Percentiles rank a stretch among this genome's conserved stretches.
Conservation (phyloP, 2,888 invertebrate genomes). For the Dryadula phaetusa region DNA sequence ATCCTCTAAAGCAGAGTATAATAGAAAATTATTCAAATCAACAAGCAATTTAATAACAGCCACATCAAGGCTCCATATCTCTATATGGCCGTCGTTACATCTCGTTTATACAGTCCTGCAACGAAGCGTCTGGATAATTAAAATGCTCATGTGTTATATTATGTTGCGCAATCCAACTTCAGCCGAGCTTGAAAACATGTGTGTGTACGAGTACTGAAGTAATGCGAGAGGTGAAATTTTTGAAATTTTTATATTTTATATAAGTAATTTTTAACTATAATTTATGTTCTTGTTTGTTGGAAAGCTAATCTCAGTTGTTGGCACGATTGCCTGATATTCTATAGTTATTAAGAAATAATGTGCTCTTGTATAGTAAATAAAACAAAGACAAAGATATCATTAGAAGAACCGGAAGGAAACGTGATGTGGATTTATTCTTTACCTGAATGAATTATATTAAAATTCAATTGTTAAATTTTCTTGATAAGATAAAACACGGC, state of each 20-base stretch:
- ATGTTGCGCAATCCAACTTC: constrained; percentile 30
- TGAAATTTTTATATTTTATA: neutral
- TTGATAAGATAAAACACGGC: too few relatives aligned
- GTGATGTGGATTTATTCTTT: too few relatives aligned
- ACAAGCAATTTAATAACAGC: neutral
- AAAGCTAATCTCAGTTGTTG: neutral
- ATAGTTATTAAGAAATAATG: too few relatives aligned
- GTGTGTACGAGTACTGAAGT: constrained; percentile 6
- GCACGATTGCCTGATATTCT: neutral
- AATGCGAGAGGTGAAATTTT: neutral
- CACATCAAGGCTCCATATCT: constrained; percentile 44
- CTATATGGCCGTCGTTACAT: constrained; percentile 42
- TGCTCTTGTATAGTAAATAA: too few relatives aligned
- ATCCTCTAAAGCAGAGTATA: neutral
- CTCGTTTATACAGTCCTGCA: constrained; percentile 55
- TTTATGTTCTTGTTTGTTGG: neutral
- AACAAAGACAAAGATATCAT: too few relatives aligned
- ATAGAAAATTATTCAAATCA: neutral
- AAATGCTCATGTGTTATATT: constrained; percentile 49
- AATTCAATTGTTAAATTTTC: too few relatives aligned
- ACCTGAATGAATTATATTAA: too few relatives aligned
- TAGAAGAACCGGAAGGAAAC: too few relatives aligned
- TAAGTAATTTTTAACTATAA: neutral
- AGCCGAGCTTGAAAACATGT: constrained; percentile 24
- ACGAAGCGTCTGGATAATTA: constrained; percentile 54